Conservation (phyloP, 1,140 invertebrate species). For the Drosophila watanabei region DNA sequence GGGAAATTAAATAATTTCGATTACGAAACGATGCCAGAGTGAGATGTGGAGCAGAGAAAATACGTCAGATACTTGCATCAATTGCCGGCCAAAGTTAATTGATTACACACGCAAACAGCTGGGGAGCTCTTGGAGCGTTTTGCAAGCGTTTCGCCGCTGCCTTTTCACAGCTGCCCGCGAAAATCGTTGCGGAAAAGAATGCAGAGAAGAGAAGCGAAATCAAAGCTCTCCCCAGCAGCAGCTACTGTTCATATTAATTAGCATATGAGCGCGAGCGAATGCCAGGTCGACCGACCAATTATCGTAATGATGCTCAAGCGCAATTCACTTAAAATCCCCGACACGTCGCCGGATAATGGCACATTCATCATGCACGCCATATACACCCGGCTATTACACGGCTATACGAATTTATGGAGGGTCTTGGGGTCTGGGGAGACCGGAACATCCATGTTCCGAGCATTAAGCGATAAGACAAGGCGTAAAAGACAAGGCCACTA, state of each 20-base stretch:
- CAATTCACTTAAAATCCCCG: slow-evolving; percentile 56
- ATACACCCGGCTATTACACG: slow-evolving; percentile 34
- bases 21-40: slow-evolving; percentile 25
- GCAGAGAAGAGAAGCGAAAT: slow-evolving; percentile 8
- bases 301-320: slow-evolving; percentile 57
- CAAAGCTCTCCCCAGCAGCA: slow-evolving; percentile 37
- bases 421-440: slow-evolving; percentile 32
- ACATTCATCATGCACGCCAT: slow-evolving; percentile 35
- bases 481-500: slow-evolving; percentile 26
- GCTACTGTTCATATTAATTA: slow-evolving; percentile 75
- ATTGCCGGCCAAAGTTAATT: slow-evolving; percentile 51
- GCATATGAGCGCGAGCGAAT: slow-evolving; percentile 28
- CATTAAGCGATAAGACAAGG: slow-evolving; percentile 35
- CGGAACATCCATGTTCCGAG: slow-evolving; percentile 53
- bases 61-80: slow-evolving; percentile 44
- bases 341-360: slow-evolving; percentile 47
- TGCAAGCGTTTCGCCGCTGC: slow-evolving; percentile 11
- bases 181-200: slow-evolving; percentile 23
- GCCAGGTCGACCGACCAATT: slow-evolving; percentile 53
- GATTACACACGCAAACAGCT: slow-evolving; percentile 43
- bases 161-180: slow-evolving; percentile 48
- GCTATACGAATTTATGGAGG: slow-evolving; percentile 26
- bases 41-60: slow-evolving; percentile 19
- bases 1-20: slow-evolving; percentile 37
- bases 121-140: slow-evolving; percentile 33